Percentiles rank a stretch among this genome's conserved stretches.
phyloP scores from a whole-genome alignment of 2,888 invertebrate genomes.

The Clistopyga incitator region DNA sequence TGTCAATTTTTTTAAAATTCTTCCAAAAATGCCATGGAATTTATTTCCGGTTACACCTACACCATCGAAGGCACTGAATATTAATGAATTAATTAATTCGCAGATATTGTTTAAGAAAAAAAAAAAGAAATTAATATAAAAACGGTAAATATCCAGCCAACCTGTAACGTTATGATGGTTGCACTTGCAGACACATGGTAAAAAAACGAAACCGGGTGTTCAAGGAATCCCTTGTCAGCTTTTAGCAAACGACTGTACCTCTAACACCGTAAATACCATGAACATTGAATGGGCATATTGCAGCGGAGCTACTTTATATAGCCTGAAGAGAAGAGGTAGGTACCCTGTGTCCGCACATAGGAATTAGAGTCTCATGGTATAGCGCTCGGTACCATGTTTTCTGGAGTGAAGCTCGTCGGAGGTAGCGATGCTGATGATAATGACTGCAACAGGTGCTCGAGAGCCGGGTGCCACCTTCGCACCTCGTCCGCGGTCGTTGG shows the following conservation, averaged over 20 bases:
- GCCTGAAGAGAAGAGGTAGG: not conserved
- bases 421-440: slow-evolving; percentile 77
- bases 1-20: no score
- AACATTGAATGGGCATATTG: slow-evolving; percentile 24
- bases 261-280: slow-evolving; percentile 4
- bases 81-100: no score
- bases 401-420: slow-evolving; percentile 72
- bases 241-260: not conserved
- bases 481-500: slow-evolving; percentile 69
- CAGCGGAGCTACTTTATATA: slow-evolving; percentile 7
- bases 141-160: no score
- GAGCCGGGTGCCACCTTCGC: slow-evolving; percentile 79
- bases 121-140: no score
- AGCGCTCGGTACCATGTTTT: slow-evolving; percentile 75
- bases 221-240: not conserved
- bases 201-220: not conserved
- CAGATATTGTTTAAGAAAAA: no score
- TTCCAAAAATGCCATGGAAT: no score
- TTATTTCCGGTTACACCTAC: no score
- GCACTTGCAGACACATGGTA: not conserved
- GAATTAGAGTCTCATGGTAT: slow-evolving; percentile 78
- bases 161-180: not conserved
- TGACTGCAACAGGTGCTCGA: slow-evolving; percentile 82
- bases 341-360: slow-evolving; percentile 67
- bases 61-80: no score